Conservation (phyloP, 2,113 vertebrate genomes). For the Turnix velox region DNA sequence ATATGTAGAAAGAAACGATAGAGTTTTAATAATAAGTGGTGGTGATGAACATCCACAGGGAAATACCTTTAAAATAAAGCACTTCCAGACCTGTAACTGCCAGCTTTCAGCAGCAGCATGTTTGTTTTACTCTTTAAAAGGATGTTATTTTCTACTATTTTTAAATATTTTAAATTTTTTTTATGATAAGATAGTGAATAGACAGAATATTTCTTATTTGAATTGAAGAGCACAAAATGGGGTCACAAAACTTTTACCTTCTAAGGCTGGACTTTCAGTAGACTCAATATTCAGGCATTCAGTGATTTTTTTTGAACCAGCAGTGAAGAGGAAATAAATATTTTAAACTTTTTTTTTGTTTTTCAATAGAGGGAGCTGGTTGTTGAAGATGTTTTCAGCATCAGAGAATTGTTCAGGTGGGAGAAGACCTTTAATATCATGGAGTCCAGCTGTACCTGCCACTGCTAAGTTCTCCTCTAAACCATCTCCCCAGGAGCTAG, state of each 20-base stretch:
- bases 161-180: too few relatives aligned
- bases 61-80: neutral
- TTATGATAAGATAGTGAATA: neutral
- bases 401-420: neutral
- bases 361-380: neutral
- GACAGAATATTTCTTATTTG: neutral
- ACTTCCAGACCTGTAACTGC: accelerated
- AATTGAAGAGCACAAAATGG: neutral
- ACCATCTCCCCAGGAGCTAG: neutral
- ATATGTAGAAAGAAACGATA: neutral
- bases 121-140: neutral
- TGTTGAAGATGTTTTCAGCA: neutral
- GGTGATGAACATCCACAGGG: neutral
- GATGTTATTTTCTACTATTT: neutral
- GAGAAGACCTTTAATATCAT: neutral
- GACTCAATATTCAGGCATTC: neutral
- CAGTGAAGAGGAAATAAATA: neutral
- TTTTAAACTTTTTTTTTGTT: neutral
- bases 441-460: accelerated
- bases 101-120: accelerated
- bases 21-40: neutral
- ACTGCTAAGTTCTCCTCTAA: neutral
- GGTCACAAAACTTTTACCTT: neutral
- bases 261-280: neutral
- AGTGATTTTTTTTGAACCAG: neutral